Conservation (phyloP, 2,888 invertebrate genomes). For the Atrina japonica region DNA sequence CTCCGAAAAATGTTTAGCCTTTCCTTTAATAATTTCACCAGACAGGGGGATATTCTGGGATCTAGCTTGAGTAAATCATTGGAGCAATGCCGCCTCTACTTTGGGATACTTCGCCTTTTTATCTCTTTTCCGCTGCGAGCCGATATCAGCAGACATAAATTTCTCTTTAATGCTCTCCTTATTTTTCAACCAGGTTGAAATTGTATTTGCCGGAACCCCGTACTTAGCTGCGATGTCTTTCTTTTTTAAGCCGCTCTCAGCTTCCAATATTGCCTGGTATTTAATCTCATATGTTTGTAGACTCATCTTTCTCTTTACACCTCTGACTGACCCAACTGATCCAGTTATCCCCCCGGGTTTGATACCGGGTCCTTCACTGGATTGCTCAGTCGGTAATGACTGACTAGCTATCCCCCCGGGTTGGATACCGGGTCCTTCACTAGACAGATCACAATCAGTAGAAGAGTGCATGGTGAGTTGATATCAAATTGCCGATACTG, state of each 20-base stretch:
- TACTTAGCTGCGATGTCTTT: constrained; percentile 37
- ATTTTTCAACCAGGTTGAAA: constrained; percentile 47
- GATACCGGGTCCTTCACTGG: too few species aligned
- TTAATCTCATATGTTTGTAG: constrained; percentile 34
- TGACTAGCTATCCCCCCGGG: too few species aligned
- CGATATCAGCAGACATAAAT: too few species aligned
- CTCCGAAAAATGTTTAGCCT: constrained; percentile 26
- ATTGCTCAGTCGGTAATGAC: too few species aligned
- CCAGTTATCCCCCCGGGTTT: too few species aligned
- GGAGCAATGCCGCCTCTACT: too few species aligned
- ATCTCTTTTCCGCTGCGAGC: too few species aligned
- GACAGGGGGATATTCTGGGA: constrained; percentile 6
- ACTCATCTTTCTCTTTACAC: constrained; percentile 35
- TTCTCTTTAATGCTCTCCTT: constrained; percentile 38
- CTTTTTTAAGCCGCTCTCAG: constrained; percentile 42
- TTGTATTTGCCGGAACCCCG: constrained; percentile 32
- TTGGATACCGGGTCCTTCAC: too few species aligned
- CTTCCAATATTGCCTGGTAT: constrained; percentile 39
- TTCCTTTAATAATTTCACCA: constrained; percentile 22
- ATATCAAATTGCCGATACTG: too few species aligned
- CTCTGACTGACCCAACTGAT: constrained; percentile 11
- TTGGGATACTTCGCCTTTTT: too few species aligned
- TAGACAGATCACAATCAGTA: too few species aligned
- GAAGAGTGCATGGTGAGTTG: too few species aligned
- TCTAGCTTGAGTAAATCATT: not conserved